Base-by-base conservation (phyloP, 2,888 invertebrate genomes). In the Andrena marginata region DNA sequence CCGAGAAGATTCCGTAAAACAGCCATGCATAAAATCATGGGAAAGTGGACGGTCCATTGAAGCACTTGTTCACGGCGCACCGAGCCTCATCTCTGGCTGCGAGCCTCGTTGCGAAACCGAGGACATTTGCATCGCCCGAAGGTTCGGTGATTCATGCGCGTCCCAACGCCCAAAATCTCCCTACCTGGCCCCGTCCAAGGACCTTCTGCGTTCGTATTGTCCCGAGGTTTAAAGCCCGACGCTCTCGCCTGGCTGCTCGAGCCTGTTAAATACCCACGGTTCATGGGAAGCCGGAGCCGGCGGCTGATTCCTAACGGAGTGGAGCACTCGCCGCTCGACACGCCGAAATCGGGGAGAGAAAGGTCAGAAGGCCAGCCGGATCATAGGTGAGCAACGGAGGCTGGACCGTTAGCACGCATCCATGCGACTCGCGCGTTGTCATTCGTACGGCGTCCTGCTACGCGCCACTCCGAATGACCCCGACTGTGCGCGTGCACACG, bases 351-450 rank as follows among this genome's bases (percentile, higher is more conserved):
- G 73, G 16, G 1, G 42, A 16, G 42, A 42, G 42, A 42, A 69
- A 77, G 72, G 69, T 79, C 79, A 49, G 49, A 56, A 33, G 23
- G 23, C 29, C 10, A 20, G 42, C 29, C 20, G 51, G 73, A 73
- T 68, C 56, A 42, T 78, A 72, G 62, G 78, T 71, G 63, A 56
- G 49, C 62, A 4, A 29, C 26, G 26, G 23, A 42, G 23, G 77
- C 29, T 56, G 68, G 69, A 81, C 81, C 81, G 82, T 82, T 81
- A 77, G 72, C 71, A 67, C 65, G 67, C 67, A 56, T 49, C 33
- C 8, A 5, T 8, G 70, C 60, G 42, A 62, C 70, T 76, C 63
- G 42, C 59, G 49, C 76, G 56, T 76, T 72, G 80, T 76, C 68
- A 23, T 76, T 71, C 48, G 49, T 16, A 56, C 26, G 63, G 29